phyloP scores from a whole-genome alignment of 2,113 vertebrate genomes.

The Penelope pileata region DNA sequence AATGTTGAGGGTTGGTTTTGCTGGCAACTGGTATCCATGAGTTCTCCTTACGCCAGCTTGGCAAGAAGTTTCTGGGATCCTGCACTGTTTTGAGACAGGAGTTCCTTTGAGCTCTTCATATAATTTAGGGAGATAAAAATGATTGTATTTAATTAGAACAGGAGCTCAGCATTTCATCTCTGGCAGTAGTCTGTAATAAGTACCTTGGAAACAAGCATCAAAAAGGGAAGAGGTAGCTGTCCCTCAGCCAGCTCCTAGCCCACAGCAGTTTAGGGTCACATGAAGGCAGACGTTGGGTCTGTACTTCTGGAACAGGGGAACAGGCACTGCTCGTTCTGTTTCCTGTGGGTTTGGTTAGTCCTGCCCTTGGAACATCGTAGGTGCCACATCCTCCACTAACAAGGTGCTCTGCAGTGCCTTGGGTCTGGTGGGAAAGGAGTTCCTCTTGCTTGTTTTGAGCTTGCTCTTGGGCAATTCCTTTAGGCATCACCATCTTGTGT shows the following conservation, averaged over 20 bases:
- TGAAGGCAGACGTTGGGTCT: neutral
- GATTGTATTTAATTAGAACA: neutral
- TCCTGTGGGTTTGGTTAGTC: neutral
- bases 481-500: neutral
- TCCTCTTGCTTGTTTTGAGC: neutral
- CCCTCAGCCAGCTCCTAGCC: neutral
- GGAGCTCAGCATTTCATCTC: neutral
- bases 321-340: neutral
- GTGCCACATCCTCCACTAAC: accelerated
- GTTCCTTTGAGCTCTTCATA: neutral
- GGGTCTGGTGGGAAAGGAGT: neutral
- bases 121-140: neutral
- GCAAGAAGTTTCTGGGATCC: neutral
- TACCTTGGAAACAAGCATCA: neutral
- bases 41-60: neutral
- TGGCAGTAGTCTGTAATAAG: neutral
- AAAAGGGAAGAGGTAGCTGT: neutral
- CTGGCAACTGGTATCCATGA: neutral
- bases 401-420: neutral
- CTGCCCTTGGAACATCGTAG: neutral
- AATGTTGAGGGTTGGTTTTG: neutral
- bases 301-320: neutral
- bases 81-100: neutral
- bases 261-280: neutral
- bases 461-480: neutral